Conservation (phyloP, 2,797 vertebrate genomes). For the Diceros bicornis region DNA sequence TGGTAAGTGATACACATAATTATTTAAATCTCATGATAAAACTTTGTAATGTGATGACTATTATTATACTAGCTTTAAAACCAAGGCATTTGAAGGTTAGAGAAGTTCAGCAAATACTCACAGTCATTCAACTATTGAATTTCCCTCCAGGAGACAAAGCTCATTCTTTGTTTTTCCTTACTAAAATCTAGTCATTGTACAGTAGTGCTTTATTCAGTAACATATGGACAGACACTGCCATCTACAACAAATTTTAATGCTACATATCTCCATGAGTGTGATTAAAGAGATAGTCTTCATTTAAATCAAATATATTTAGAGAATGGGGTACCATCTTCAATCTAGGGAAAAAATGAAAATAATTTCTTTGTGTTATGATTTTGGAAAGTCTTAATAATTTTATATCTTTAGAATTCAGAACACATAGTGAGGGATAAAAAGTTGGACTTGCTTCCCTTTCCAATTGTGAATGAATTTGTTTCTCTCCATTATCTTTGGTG, state of each 20-base stretch:
- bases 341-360: background rate
- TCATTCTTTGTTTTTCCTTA: background rate
- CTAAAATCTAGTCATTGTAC: background rate
- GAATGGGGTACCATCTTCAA: background rate
- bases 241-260: background rate
- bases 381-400: background rate
- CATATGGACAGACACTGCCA: background rate
- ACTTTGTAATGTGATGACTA: background rate
- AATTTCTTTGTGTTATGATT: background rate
- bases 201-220: background rate
- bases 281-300: background rate
- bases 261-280: background rate
- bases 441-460: background rate
- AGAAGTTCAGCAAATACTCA: background rate
- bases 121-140: background rate
- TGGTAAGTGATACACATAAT: background rate
- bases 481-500: background rate
- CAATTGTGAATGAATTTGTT: background rate
- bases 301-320: background rate
- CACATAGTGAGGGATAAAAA: background rate
- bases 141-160: background rate
- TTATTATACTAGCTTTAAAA: background rate
- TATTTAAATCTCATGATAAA: background rate
- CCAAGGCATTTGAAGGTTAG: background rate
- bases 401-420: background rate